Percentiles rank a stretch among this genome's conserved stretches.
Evolutionary conservation across 2,113 vertebrate genomes (phyloP).

Genomic region (Epinephelus lanceolatus): DNA sequence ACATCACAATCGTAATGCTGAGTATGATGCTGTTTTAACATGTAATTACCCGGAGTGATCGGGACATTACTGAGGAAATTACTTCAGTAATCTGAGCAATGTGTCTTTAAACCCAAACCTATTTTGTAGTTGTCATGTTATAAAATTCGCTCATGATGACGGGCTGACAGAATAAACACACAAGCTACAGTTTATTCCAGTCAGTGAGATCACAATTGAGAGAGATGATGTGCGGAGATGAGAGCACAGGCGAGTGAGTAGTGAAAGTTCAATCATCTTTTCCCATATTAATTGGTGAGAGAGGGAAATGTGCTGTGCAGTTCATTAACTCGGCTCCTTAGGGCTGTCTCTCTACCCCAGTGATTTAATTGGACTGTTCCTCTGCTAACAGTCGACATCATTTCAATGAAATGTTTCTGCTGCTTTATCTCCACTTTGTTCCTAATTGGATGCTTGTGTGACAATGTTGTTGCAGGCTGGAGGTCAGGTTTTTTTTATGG

Average conservation of each 20-base stretch:
- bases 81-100: constrained; percentile 12
- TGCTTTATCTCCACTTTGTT: constrained; percentile 61
- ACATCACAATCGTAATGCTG: not conserved
- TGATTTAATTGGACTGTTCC: constrained; percentile 75
- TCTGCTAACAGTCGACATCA: constrained; percentile 64
- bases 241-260: constrained; percentile 36
- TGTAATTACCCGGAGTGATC: not conserved
- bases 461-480: constrained; percentile 23
- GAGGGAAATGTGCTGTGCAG: constrained; percentile 47
- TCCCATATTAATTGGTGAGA: constrained; percentile 65
- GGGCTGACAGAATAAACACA: constrained; percentile 35
- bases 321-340: constrained; percentile 72
- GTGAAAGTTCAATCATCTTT: constrained; percentile 49
- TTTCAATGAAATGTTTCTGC: constrained; percentile 64
- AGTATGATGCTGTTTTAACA: constrained; percentile 14
- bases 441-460: constrained; percentile 69
- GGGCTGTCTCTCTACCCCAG: constrained; percentile 53
- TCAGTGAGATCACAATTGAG: constrained; percentile 28
- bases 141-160: not conserved
- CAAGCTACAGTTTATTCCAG: constrained; percentile 15
- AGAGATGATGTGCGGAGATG: constrained; percentile 27
- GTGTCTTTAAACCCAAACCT: not conserved
- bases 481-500: constrained; percentile 40
- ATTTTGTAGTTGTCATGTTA: constrained; percentile 15
- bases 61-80: constrained; percentile 3